Evolutionary conservation across 2,888 invertebrate genomes (phyloP), one percentile per base, ranked within the genome.

Genomic region (Rhogogaster chlorosoma): DNA sequence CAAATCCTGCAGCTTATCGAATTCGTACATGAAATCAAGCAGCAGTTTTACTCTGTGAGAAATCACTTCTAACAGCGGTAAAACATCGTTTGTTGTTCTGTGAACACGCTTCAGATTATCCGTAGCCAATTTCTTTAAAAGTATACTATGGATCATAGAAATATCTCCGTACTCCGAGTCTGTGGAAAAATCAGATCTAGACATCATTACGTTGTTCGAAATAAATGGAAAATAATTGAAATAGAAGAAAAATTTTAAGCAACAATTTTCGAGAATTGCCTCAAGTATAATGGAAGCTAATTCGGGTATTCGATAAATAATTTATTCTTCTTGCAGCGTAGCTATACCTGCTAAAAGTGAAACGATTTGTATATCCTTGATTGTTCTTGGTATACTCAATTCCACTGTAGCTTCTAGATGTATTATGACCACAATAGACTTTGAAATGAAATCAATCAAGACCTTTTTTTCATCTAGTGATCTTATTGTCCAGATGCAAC

Each of bases 1-100:
- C 29, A 87, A 22, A 29, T 88, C 84, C 3, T 87, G 85, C 61
- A 92, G 87, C 32, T 87, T 84, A 26, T 90, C 83, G 15, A 92
- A 61, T 42, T 92, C 91, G 61, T 89, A 89, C 88, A 90, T 90
- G 73, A 92, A 92, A 86, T 91, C 88, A 88, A 92, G 89, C 18
- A 87, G 88, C 64, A 89, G 77, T 80, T 89, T 89, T 0, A 92
- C 90, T 86, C 91, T 88, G 15, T 86, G 77, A 4, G 92, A 88
- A 75, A 92, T 85, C 18, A 85, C 80, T n/a, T 91, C 87, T 78
- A 92, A 85, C 84, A 92, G 83, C 18, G 87, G 85, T 10, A 89
- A 83, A 84, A 92, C 84, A 84, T 92, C 89, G n/a, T 90, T 86
- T 73, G 87, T 87, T 61, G 84, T 88, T 85, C 80, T 87, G 85